Percentiles rank a stretch among this genome's conserved stretches.
phyloP scores from a whole-genome alignment of 2,113 vertebrate genomes.

The Heteronetta atricapilla region DNA sequence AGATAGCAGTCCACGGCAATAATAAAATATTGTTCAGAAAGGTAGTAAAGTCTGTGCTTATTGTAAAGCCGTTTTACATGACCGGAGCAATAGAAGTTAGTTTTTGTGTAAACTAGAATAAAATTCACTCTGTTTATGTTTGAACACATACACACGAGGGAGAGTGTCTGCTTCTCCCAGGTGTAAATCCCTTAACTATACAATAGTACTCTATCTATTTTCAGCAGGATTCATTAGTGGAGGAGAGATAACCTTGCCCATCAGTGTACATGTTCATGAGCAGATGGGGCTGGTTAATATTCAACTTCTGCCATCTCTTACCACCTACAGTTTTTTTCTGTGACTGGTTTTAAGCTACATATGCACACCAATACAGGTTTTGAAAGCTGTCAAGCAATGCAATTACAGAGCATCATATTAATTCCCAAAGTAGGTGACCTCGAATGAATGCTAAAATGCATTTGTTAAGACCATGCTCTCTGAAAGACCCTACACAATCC shows the following conservation, averaged over 20 bases:
- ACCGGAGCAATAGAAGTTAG: neutral
- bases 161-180: neutral
- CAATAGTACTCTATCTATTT: neutral
- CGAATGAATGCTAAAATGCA: neutral
- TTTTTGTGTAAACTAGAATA: neutral
- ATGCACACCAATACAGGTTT: neutral
- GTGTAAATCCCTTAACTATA: neutral
- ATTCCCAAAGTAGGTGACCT: neutral
- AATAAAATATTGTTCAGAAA: neutral
- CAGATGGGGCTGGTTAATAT: neutral
- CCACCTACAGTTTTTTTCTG: neutral
- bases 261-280: neutral
- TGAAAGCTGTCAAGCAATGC: neutral
- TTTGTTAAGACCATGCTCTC: neutral
- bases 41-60: neutral
- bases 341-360: neutral
- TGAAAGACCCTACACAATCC: neutral
- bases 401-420: neutral
- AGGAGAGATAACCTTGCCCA: neutral
- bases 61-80: neutral
- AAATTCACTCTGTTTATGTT: neutral
- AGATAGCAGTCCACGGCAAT: neutral
- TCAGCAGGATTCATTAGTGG: neutral
- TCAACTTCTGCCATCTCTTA: neutral
- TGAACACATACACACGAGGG: neutral